Percentiles rank a stretch among this genome's conserved stretches.
Evolutionary conservation across 2,888 invertebrate genomes (phyloP).

Genomic region (Hymenopus coronatus): DNA sequence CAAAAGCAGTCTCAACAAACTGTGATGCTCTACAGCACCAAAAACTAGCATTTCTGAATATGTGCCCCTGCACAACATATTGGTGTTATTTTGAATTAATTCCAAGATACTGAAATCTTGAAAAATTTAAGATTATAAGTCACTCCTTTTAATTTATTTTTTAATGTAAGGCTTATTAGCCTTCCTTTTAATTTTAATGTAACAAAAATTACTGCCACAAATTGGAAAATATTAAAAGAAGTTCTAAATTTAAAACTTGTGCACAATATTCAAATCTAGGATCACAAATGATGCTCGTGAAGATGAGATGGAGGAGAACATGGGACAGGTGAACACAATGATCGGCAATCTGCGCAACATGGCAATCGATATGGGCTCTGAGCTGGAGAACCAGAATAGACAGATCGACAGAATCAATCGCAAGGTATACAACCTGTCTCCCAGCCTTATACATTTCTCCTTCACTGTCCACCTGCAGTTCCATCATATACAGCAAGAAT

Average conservation of each 20-base stretch:
- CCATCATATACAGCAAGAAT: neutral
- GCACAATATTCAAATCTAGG: conserved; percentile 42
- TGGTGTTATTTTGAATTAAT: too few relatives aligned
- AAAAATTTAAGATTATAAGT: neutral
- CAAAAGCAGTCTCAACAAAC: too few relatives aligned
- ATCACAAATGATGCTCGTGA: conserved; percentile 64
- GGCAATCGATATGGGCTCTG: conserved; percentile 65
- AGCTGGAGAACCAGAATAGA: conserved; percentile 58
- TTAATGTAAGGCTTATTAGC: neutral
- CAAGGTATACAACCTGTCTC: conserved; percentile 55
- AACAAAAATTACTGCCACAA: neutral
- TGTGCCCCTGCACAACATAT: too few relatives aligned
- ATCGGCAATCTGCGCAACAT: conserved; percentile 64
- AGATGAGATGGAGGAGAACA: conserved; percentile 65
- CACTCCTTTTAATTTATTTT: neutral
- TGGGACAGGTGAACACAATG: conserved; percentile 61
- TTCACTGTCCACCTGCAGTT: neutral
- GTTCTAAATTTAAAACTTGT: neutral
- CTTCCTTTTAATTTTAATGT: neutral
- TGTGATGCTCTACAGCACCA: too few relatives aligned
- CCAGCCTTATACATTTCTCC: neutral
- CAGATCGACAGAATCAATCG: conserved; percentile 59
- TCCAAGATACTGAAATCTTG: neutral
- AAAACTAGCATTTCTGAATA: too few relatives aligned
- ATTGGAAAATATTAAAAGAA: neutral